Base-by-base conservation (phyloP, 2,888 invertebrate species). In the Phengaris alcon region DNA sequence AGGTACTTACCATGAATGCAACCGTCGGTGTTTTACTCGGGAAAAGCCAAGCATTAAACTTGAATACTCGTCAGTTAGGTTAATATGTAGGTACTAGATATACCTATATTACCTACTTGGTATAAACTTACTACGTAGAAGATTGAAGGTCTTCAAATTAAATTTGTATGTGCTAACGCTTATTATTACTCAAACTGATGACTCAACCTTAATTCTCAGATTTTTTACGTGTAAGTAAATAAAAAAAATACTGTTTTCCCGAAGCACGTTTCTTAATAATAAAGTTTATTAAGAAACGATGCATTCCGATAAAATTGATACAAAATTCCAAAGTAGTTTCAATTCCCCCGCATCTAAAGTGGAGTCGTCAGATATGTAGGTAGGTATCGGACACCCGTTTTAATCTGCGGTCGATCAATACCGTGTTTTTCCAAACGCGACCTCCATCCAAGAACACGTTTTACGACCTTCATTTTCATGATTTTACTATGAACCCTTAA, bases 341-440 rank as follows among this genome's bases (percentile, higher is more conserved):
- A n/a, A 64, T 35, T 64, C 35, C 12, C 10, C 64, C 35, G 64
- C 64, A 35, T 35, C 64, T 13, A 64, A 9, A 52, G 44, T 44
- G 6, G 35, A 44, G 64, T 44, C 35, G 64, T 4, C 64, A 15
- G 35, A 22, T 9, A 52, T 52, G 35, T 35, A 35, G 64, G 57
- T 35, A 35, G 35, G 64, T 64, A 12, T 64, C 64, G 35, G 22
- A 69, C 69, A 22, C 22, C 48, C 52, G 52, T 54, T 72, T 35
- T 72, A 52, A 52, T 72, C 22, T 52, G 72, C 35, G 72, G 54
- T 54, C 51, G 70, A 54, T 72, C 72, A 69, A 69, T 69, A 48
- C 69, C 48, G 48, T 15, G 69, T 48, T 69, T 69, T 69, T 35
- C 44, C 64, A 64, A 64, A 64, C 64, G 64, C 64, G 64, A 64